Percentiles rank a stretch among this genome's conserved stretches.
Evolutionary conservation across 2,113 vertebrate genomes (phyloP).

Genomic region (Chlamydotis undulata): DNA sequence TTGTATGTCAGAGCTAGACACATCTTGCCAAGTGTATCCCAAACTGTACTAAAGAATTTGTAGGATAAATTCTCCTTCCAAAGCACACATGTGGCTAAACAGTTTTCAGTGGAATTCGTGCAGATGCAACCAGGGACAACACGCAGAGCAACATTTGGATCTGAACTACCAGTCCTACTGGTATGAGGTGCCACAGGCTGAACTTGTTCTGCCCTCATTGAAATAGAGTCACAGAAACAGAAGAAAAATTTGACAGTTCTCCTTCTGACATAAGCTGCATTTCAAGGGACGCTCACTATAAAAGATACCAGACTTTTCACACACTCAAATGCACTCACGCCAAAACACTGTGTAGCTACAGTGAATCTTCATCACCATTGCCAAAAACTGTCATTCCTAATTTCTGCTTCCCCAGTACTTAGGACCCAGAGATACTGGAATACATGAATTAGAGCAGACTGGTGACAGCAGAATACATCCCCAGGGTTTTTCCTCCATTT

Average conservation of each 20-base stretch:
- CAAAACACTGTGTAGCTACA: neutral
- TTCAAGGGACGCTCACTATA: neutral
- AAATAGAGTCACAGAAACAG: neutral
- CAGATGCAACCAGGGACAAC: neutral
- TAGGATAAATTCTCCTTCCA: neutral
- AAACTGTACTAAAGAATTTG: neutral
- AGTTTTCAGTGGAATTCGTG: neutral
- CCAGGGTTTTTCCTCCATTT: neutral
- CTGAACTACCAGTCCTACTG: neutral
- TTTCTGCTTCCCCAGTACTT: neutral
- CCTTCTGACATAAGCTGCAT: neutral
- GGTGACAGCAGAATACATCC: neutral
- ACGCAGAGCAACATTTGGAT: neutral
- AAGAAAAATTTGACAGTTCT: neutral
- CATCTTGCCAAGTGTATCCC: neutral
- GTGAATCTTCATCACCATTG: neutral
- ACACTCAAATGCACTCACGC: neutral
- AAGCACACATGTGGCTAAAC: fast-evolving
- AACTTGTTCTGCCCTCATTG: neutral
- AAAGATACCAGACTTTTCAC: neutral
- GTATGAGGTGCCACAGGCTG: neutral
- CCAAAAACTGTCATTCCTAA: neutral
- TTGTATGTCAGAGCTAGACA: neutral
- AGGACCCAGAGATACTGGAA: neutral
- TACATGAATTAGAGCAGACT: neutral